Base-by-base conservation (phyloP, 2,888 invertebrate genomes). In the Lomographa bimaculata region DNA sequence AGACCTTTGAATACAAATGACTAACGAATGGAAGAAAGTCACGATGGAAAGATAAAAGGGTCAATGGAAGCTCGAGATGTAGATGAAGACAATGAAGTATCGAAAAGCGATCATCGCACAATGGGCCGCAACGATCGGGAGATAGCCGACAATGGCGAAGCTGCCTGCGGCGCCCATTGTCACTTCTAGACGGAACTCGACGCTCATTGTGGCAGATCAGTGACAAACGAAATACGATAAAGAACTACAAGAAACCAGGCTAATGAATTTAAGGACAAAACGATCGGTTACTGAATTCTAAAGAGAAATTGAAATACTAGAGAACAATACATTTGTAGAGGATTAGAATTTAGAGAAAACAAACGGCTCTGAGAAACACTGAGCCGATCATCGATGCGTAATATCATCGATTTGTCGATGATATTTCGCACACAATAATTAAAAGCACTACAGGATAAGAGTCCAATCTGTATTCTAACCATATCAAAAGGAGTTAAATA, bases 61-160 rank as follows among this genome's bases (percentile, higher is more conserved):
- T 30, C 36, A 32, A 30, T 36, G 35, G 30, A 21, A 41, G 33
- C 32, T 27, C 33, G 29, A 45, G 34, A 32, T 28, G 23, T 17
- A 10, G 16, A 17, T 12, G 17, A 21, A 37, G 28, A 43, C 36
- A 46, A 38, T 41, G 34, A 16, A 9, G 18, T 40, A 42, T 42
- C 42, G 17, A 32, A 9, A 40, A 49, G 40, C 45, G 49, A 35
- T 46, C 25, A 30, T 41, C 42, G 29, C 46, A 63, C 57, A 63
- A 58, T 57, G 30, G 18, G 11, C 23, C 40, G 46, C 19, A 39
- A 46, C 45, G 55, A 58, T 56, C 46, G 10, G 28, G 17, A 36
- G 48, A 58, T 56, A 56, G 34, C 32, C 45, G 32, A 60, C 51
- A 54, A 52, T 50, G 53, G 45, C 28, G 23, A 4, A 4, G 14